Conservation (phyloP, 2,797 vertebrate species). For the Enteromius viviparus region DNA sequence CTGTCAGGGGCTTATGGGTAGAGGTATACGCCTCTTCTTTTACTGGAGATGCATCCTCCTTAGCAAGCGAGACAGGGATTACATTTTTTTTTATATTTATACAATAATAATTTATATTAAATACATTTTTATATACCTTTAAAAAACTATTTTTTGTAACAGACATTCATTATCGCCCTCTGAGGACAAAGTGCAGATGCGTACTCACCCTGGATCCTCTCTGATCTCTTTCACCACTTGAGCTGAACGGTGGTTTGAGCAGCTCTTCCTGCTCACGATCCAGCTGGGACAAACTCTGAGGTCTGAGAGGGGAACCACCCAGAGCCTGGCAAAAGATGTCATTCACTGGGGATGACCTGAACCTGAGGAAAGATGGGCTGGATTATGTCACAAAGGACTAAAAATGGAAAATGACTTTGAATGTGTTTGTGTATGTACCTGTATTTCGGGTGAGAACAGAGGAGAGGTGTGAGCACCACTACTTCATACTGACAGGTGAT, state of each 20-base stretch:
- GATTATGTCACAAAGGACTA: not conserved
- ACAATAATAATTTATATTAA: not conserved
- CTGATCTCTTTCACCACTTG: conserved; percentile 71
- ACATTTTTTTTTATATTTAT: not conserved
- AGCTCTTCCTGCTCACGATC: conserved; percentile 88
- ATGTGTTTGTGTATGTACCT: conserved; percentile 76
- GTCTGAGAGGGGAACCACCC: conserved; percentile 89
- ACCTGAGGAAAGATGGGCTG: conserved; percentile 75
- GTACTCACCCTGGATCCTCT: conserved; percentile 48
- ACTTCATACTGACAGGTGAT: conserved; percentile 98
- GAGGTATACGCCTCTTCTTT: conserved; percentile 91
- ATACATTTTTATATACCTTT: not conserved
- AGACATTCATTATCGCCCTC: not conserved
- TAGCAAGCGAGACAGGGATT: conserved; percentile 35
- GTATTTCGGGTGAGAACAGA: conserved; percentile 94
- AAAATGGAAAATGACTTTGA: not conserved
- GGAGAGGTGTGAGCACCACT: conserved; percentile 93
- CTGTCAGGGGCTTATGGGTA: conserved; percentile 89
- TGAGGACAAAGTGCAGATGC: not conserved
- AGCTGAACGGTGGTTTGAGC: conserved; percentile 86
- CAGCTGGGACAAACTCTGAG: conserved; percentile 85
- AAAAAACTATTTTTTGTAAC: not conserved
- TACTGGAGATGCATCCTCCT: conserved; percentile 83
- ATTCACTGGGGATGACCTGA: conserved; percentile 94
- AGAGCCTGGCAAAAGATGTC: conserved; percentile 96